Evolutionary conservation across 2,888 invertebrate genomes (phyloP).

Genomic region (Stenodera caucasica): DNA sequence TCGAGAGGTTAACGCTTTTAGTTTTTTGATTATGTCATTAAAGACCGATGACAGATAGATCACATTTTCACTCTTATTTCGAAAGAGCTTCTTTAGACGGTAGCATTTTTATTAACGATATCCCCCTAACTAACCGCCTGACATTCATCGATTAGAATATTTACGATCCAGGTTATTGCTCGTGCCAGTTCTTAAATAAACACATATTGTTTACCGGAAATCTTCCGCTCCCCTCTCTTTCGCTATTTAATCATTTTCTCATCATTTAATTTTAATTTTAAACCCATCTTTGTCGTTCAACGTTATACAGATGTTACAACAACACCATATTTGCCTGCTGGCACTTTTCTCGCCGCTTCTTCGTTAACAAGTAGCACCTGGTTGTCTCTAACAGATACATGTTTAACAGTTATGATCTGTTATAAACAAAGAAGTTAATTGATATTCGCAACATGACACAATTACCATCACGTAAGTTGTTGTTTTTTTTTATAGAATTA

Average conservation of each 20-base stretch:
- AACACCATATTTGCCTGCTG: slow-evolving; percentile 7
- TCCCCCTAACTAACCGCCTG: slow-evolving; percentile 36
- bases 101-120: slow-evolving; percentile 45
- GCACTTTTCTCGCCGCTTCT: not conserved
- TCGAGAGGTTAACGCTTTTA: slow-evolving; percentile 46
- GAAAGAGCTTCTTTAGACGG: slow-evolving; percentile 35
- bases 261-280: not conserved
- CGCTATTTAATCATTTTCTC: not conserved
- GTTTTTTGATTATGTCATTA: slow-evolving; percentile 50
- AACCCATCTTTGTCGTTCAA: not conserved
- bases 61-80: slow-evolving; percentile 50
- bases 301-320: not conserved
- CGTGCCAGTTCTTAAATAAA: slow-evolving; percentile 18
- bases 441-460: slow-evolving; percentile 4
- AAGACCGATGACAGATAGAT: slow-evolving; percentile 49
- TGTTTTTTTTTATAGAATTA: not conserved
- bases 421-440: slow-evolving; percentile 6
- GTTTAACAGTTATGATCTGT: slow-evolving; percentile 2
- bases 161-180: slow-evolving; percentile 31
- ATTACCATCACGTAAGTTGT: not conserved
- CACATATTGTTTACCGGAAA: not conserved
- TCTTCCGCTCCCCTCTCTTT: not conserved
- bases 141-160: slow-evolving; percentile 45
- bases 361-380: slow-evolving; percentile 3
- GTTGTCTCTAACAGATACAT: slow-evolving; percentile 6